phyloP scores from a whole-genome alignment of 2,113 vertebrate species.

The Notothenia coriiceps region DNA sequence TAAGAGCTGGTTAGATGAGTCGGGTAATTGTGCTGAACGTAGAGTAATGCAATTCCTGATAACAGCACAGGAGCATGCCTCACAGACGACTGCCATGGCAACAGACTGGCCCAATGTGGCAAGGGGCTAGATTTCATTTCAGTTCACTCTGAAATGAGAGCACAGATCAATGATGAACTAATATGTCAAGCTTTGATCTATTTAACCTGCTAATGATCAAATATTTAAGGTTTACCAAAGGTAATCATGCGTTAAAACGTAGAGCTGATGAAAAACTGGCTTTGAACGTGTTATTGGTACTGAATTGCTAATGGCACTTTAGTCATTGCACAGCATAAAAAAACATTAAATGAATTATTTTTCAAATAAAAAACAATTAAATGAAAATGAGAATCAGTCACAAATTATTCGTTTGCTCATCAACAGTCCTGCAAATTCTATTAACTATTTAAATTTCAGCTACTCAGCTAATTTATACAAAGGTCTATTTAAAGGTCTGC shows the following conservation, averaged over 20 bases:
- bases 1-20: slow-evolving; percentile 51
- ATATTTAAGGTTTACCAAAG: slow-evolving; percentile 28
- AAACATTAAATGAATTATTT: neutral
- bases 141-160: slow-evolving; percentile 47
- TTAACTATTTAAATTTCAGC: slow-evolving; percentile 12
- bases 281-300: neutral
- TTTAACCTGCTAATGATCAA: slow-evolving; percentile 19
- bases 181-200: slow-evolving; percentile 26
- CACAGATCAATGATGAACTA: slow-evolving; percentile 40
- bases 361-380: too few relatives aligned
- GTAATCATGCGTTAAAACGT: neutral
- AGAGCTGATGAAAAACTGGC: neutral
- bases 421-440: neutral
- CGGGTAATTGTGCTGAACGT: slow-evolving; percentile 54
- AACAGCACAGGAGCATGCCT: slow-evolving; percentile 56
- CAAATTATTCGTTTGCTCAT: slow-evolving; percentile 2
- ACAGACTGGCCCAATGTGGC: slow-evolving; percentile 67
- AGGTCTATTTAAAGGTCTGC: slow-evolving; percentile 15
- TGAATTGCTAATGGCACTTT: neutral
- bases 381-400: neutral
- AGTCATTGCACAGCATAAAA: neutral
- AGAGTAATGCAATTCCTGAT: slow-evolving; percentile 61
- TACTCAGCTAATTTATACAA: neutral
- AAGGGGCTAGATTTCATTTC: slow-evolving; percentile 50
- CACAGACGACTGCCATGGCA: slow-evolving; percentile 75